Base-by-base conservation (phyloP, 2,113 vertebrate species). In the Neotragus pygmaeus region DNA sequence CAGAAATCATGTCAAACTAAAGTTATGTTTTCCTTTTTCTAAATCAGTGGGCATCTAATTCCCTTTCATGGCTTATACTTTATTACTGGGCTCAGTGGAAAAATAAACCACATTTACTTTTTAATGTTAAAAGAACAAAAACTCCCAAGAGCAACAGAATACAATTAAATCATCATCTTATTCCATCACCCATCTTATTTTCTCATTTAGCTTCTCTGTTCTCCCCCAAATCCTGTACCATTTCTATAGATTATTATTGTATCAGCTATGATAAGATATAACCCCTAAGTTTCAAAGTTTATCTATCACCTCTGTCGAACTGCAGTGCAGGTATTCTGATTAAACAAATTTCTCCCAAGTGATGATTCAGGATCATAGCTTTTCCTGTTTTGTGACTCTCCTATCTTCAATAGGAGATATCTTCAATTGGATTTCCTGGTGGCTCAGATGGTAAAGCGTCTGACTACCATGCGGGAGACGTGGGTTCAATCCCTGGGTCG, bases 1-100 rank as follows among this genome's bases (percentile, higher is more conserved):
- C 93, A 80, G n/a, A 91, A 92, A 88, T 82, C 62, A 73, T 53
- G 70, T 80, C 82, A 97, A 96, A 62, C 43, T 88, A 86, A 97
- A 92, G 33, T 89, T 90, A 43, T 39, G 33, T 51, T 91, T 66
- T 70, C 81, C 60, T 93, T 96, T 96, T 97, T 73, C 81, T 91
- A 66, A 91, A 96, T 60, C 30, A 91, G 17, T 90, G 27, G 78
- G 43, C 36, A 57, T 58, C 58, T 51, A 82, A 15, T 91, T 27
- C 45, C 51, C 39, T 66, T 97, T 95, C 33, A 23, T 94, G 64
- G 53, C 47, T 95, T 87, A 90, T 90, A 43, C 91, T 95, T 96
- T 96, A 94, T 96, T 95, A 78, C 83, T 92, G 84, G 95, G 53
- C 64, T 90, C 36, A 28, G 36, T 39, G 53, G 62, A 93, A 57